Base-by-base conservation (phyloP, 2,888 invertebrate genomes). In the Priocnemis perturbator region DNA sequence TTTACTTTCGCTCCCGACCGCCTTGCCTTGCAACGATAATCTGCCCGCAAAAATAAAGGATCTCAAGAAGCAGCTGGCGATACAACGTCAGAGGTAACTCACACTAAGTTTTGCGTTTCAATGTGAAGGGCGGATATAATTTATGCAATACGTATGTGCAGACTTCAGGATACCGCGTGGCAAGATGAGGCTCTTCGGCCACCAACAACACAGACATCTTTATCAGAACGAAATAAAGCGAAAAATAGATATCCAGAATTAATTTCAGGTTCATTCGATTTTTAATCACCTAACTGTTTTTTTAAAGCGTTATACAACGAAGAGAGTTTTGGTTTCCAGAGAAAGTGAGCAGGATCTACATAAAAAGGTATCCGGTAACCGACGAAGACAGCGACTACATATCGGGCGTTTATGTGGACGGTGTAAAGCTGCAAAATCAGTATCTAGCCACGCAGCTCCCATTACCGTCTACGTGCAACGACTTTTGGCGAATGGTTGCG, bases 391-490 rank as follows among this genome's bases (percentile, higher is more conserved):
- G 90, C 20, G 88, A 88, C 58, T 91, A 90, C 73, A 89, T 91
- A 21, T 90, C 90, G 58, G 91, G 90, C 0, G 87, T 90, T 9
- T 81, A 81, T 68, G 90, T 90, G 3, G 89, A 90, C 65, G 89
- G 85, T 64, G 81, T 81, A 45, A 83, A 85, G 67, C 86, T 85
- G 74, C 83, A 86, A 44, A 87, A 87, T 64, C 87, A 89, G 67
- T 90, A 87, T 64, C 85, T 91, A 7, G 89, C 89, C 0, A 89
- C 90, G 0, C 90, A 91, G 72, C 85, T 89, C 50, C 91, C 91
- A 0, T 64, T 91, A 73, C 88, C 88, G 0, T 81, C 85, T n/a
- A 91, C 90, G 2, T 62, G 89, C 1, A 85, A 82, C 5, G 90
- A 90, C 79, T 91, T 91, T 70, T 91, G 91, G 91, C 85, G 90